Evolutionary conservation across 1,140 invertebrate species (phyloP).

Genomic region (Antheraea pernyi): DNA sequence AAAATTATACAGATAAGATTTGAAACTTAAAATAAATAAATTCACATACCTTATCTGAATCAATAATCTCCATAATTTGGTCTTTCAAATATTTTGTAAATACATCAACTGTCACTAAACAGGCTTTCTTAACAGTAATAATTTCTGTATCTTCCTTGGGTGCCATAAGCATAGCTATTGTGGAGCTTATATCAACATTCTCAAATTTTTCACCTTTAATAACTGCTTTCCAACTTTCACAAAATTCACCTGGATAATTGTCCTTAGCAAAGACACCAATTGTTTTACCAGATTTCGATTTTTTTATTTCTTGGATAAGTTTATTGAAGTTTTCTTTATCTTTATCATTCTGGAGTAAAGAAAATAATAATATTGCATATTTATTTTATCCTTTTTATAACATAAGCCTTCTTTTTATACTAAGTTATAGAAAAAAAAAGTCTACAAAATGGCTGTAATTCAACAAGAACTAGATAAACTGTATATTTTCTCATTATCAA

Average conservation of each 20-base stretch:
- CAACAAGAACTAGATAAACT: too few relatives aligned
- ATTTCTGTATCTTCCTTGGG: constrained; percentile 97
- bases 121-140: constrained; percentile 96
- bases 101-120: constrained; percentile 94
- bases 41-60: constrained; percentile 91
- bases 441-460: too few relatives aligned
- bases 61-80: constrained; percentile 99
- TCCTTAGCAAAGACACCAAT: constrained; percentile 97
- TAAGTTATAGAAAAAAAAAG: too few relatives aligned
- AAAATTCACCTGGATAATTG: constrained; percentile 95
- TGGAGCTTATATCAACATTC: constrained; percentile 92
- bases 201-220: constrained; percentile 90
- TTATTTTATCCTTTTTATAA: too few relatives aligned
- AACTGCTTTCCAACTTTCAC: constrained; percentile 92
- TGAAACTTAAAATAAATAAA: neutral
- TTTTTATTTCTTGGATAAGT: constrained; percentile 91
- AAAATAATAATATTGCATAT: neutral
- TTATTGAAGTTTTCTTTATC: constrained; percentile 97
- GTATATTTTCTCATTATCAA: too few relatives aligned
- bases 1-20: neutral
- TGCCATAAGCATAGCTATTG: constrained; percentile 93
- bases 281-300: constrained; percentile 93
- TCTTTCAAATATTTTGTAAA: constrained; percentile 98
- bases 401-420: too few relatives aligned
- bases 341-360: constrained; percentile 90